These are phyloP conservation scores for Zaprionus vittiger DNA, from an alignment of 1,140 invertebrate genomes.

Conservation along the genomic window DNA sequence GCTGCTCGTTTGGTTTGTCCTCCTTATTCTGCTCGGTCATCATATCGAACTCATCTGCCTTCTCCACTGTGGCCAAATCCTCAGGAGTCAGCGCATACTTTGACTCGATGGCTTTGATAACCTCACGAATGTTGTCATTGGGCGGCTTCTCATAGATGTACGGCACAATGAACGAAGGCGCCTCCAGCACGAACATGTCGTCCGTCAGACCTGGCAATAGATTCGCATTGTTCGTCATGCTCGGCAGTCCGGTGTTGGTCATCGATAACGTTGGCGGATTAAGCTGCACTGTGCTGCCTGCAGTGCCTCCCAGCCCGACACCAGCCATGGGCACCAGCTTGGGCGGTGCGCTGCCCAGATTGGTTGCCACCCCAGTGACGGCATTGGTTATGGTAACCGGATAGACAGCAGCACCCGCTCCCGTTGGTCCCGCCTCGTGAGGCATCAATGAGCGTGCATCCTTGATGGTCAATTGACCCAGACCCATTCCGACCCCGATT, in stretches of 20 bases:
- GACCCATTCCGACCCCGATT: constrained; percentile 28
- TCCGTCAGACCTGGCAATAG: constrained; percentile 92
- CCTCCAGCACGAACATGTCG: constrained; percentile 95
- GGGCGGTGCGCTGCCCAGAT: constrained; percentile 60
- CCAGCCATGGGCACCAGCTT: constrained; percentile 77
- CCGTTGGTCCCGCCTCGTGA: constrained; percentile 55
- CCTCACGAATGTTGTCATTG: constrained; percentile 90
- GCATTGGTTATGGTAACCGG: constrained; percentile 84
- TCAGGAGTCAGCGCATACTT: constrained; percentile 87
- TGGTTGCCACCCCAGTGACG: constrained; percentile 65
- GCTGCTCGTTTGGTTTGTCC: constrained; percentile 61
- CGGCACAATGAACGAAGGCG: constrained; percentile 95
- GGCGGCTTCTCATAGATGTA: constrained; percentile 96
- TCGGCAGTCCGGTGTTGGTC: constrained; percentile 58
- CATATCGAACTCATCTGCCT: constrained; percentile 83
- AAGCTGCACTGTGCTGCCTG: constrained; percentile 55
- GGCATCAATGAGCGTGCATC: constrained; percentile 80
- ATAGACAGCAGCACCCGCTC: constrained; percentile 47
- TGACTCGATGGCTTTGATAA: constrained; percentile 88
- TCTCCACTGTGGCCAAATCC: constrained; percentile 83
- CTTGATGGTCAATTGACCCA: constrained; percentile 79
- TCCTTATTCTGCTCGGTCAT: constrained; percentile 80
- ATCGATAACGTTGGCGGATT: constrained; percentile 77
- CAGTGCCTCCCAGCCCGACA: constrained; percentile 17
- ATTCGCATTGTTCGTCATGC: constrained; percentile 84